Base-by-base conservation (phyloP, 2,797 vertebrate species). In the Todus mexicanus region DNA sequence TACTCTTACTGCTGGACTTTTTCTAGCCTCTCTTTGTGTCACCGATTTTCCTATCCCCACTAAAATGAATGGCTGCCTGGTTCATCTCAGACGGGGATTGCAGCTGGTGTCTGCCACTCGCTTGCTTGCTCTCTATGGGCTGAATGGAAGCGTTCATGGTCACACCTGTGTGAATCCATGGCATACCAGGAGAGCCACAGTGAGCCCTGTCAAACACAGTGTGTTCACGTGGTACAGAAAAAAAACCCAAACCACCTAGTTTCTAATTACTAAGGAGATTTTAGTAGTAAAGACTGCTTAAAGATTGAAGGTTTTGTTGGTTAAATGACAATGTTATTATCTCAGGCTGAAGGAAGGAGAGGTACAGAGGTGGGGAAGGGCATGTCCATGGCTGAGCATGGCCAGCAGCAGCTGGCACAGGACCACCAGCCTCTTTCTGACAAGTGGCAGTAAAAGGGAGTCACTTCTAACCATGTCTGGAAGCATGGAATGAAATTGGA, bases 381-480 rank as follows among this genome's bases (percentile, higher is more conserved):
- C 26, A 3, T 2, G 6, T 22, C 26, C 0, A 0, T 42, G 73
- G 6, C 23, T 40, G 29, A 72, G 38, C 11, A 2, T 12, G 23
- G 50, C 5, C 48, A 3, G 21, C 16, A 68, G 31, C 19, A 9
- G 38, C 45, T 37, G 37, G 11, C 13, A 6, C 22, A 15, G 66
- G 54, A 50, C 22, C 1, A 50, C 22, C 1, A 15, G 43, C 29
- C 38, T 45, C 57, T 31, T 31, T 40, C 23, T 19, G 5, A 45
- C 17, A 11, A 22, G 37, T 0, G 0, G 15, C 17, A 38, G 26
- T 37, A 48, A 59, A 33, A 0, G 0, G 38, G 77, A 65, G 10
- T 68, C 6, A 0, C 64, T 60, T 82, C 35, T 31, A n/a, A 29
- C 37, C 1, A 0, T 79, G n/a, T 27, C 60, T 79, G 53, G 29